phyloP scores from a whole-genome alignment of 2,113 vertebrate genomes.

The Orthonyx spaldingii region DNA sequence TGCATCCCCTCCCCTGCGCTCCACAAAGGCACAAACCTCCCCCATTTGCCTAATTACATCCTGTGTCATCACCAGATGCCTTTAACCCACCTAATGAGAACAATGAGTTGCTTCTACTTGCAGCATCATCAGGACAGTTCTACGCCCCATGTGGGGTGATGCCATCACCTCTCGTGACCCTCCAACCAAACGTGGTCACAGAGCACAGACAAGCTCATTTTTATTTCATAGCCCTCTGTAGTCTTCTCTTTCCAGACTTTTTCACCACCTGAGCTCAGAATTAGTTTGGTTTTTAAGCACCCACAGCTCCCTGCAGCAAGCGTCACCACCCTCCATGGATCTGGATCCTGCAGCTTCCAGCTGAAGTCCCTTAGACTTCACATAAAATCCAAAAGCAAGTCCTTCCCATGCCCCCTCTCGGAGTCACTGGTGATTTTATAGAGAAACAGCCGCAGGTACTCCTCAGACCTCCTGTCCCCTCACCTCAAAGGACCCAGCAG shows the following conservation, averaged over 20 bases:
- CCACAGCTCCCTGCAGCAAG: neutral
- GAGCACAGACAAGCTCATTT: neutral
- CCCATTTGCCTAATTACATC: neutral
- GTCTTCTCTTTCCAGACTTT: neutral
- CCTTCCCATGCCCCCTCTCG: neutral
- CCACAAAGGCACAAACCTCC: neutral
- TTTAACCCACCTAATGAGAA: neutral
- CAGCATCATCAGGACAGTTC: no score
- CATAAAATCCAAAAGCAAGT: neutral
- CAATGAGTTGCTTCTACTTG: neutral
- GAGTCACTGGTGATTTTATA: neutral
- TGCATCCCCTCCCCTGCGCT: neutral
- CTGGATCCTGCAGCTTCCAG: neutral
- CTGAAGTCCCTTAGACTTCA: neutral
- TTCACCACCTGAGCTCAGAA: neutral
- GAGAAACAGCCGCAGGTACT: neutral
- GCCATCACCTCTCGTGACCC: neutral
- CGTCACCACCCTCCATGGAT: neutral
- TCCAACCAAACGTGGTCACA: rapidly evolving
- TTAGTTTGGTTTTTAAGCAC: neutral
- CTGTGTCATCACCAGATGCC: neutral
- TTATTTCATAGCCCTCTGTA: neutral
- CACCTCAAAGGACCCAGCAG: neutral
- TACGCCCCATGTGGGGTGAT: rapidly evolving
- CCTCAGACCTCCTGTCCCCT: neutral